Evolutionary conservation across 2,797 vertebrate species (phyloP), one percentile per base, ranked within the genome.

Genomic region (Ambastaia sidthimunki): DNA sequence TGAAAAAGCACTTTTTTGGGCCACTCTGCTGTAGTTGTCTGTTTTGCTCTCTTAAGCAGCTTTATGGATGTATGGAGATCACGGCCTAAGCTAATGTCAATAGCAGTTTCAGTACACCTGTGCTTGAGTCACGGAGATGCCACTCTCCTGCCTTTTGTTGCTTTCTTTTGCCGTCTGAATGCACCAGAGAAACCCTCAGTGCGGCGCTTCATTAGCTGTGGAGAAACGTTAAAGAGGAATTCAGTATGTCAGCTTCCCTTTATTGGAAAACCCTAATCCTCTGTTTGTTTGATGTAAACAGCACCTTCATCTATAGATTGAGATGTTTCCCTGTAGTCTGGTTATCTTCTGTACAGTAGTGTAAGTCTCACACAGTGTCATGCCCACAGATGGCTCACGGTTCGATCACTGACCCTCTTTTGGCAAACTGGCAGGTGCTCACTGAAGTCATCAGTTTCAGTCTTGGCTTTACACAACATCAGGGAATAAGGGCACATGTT

Each of bases 11-110:
- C 28, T 69, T 65, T 47, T 62, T 57, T 37, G 37, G 16, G 12
- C 54, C 71, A 55, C 28, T 60, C 67, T 76, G 57, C 28, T 67
- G 71, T 74, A 78, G 57, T 74, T 74, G 25, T 28, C 66, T 70
- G 59, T 60, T 48, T 70, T 72, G 25, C 60, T 67, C 11, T 68
- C 25, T 11, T 19, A 44, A 19, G 44, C 48, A 13, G 62, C 18
- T 47, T 76, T 57, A 62, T 71, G 57, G 10, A 15, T 69, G 67
- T 62, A 41, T 70, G 28, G 48, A 52, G 28, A 78, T 71, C 44
- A 47, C 21, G 9, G 52, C 57, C 37, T 31, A 63, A 41, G 28
- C 55, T 62, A 54, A 63, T 54, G 68, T 71, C 16, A 65, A 52
- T 78, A 63, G 54, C 23, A 52, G 60, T 60, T 65, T 66, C 47